phyloP scores from a whole-genome alignment of 2,888 invertebrate species.

The Synergus gifuensis region DNA sequence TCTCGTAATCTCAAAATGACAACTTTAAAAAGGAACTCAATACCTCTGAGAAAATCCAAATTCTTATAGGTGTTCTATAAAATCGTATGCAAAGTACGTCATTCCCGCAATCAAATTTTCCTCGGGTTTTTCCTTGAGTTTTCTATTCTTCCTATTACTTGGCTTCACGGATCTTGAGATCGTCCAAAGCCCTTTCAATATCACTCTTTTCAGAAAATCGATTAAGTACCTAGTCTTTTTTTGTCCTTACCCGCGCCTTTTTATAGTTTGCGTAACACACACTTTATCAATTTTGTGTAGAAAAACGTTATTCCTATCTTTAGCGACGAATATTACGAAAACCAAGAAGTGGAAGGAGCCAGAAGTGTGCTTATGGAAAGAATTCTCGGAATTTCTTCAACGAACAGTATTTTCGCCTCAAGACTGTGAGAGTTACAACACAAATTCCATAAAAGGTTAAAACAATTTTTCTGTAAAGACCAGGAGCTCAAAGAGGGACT shows the following conservation, averaged over 20 bases:
- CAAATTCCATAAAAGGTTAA: conserved; percentile 5
- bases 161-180: background rate
- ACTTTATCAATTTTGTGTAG: background rate
- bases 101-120: background rate
- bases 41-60: conserved; percentile 1
- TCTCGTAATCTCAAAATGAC: background rate
- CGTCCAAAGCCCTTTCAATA: background rate
- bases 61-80: background rate
- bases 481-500: no score
- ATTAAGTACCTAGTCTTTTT: background rate
- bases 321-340: conserved; percentile 14
- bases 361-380: background rate
- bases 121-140: background rate
- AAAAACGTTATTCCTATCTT: background rate
- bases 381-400: conserved; percentile 17
- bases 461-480: background rate
- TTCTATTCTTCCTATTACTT: background rate
- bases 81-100: background rate
- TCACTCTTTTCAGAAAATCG: background rate
- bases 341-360: background rate
- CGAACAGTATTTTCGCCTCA: conserved; percentile 6
- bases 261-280: background rate
- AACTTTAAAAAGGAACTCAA: background rate
- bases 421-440: background rate
- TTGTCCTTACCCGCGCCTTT: background rate